A percentile compares a stretch with the other conserved stretches of the same genome.
phyloP scores from a whole-genome alignment of 2,797 vertebrate genomes.

The Chiloscyllium punctatum region DNA sequence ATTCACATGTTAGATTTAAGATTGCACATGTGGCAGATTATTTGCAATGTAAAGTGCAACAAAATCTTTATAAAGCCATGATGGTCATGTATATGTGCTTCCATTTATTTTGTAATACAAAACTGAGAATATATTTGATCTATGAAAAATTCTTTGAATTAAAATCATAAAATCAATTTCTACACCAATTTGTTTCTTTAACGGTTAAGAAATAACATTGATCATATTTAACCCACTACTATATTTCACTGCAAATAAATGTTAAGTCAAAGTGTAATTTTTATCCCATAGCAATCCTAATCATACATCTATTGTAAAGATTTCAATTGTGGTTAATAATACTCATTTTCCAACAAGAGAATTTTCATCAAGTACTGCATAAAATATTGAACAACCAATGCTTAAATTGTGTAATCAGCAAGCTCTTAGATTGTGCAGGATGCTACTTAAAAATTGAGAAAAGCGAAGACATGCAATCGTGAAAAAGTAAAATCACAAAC shows the following conservation, averaged over 20 bases:
- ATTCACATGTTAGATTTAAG: not conserved
- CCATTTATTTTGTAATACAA: not conserved
- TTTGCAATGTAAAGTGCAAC: not conserved
- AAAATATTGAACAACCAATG: not conserved
- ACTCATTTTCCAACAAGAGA: not conserved
- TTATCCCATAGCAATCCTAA: not conserved
- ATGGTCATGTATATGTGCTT: not conserved
- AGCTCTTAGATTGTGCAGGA: not conserved
- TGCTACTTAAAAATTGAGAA: not conserved
- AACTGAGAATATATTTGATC: not conserved
- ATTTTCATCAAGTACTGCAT: not conserved
- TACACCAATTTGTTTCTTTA: not conserved
- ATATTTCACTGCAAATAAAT: not conserved
- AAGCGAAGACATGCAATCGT: not conserved
- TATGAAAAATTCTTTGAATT: not conserved
- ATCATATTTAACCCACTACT: not conserved
- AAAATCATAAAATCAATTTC: not conserved
- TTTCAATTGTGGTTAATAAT: not conserved
- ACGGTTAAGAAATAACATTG: not conserved
- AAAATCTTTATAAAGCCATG: not conserved
- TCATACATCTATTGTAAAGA: not conserved
- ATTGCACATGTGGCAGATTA: not conserved
- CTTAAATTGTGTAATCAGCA: not conserved
- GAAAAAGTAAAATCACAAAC: too few species aligned
- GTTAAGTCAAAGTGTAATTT: not conserved